phyloP scores from a whole-genome alignment of 2,113 vertebrate genomes.

The Meleagris gallopavo region DNA sequence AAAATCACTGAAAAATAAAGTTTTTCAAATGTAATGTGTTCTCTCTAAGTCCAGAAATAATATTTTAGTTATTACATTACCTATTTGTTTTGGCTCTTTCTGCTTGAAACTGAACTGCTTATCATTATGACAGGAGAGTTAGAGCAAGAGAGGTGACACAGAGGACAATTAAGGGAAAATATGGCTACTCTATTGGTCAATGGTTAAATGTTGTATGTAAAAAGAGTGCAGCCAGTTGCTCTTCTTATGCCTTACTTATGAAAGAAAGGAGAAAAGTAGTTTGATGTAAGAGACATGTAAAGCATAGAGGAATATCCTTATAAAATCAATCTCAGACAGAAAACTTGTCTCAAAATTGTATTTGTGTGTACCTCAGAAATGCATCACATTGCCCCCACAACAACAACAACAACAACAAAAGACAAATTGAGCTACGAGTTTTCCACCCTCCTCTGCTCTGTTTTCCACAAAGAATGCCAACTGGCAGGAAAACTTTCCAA shows the following conservation, averaged over 20 bases:
- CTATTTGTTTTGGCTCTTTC: background rate
- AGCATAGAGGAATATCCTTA: background rate
- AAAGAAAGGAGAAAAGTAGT: background rate
- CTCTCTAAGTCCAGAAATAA: background rate
- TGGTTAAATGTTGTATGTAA: background rate
- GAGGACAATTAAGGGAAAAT: background rate
- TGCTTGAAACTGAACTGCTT: background rate
- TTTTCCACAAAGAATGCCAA: constrained; percentile 76
- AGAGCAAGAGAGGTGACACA: rapidly evolving
- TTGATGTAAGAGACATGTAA: background rate
- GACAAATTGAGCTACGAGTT: constrained; percentile 33
- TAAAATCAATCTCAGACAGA: background rate
- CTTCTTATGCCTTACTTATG: background rate
- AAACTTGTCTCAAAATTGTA: background rate
- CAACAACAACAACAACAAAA: constrained; percentile 39
- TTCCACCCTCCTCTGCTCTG: constrained; percentile 63
- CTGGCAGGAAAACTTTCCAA: constrained; percentile 68
- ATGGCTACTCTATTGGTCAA: background rate
- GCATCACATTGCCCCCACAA: background rate
- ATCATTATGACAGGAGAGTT: background rate
- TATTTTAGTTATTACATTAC: background rate
- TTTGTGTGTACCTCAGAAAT: background rate
- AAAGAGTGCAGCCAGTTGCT: background rate
- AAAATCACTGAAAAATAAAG: background rate
- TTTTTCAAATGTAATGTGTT: background rate